These are phyloP conservation scores for Zosterops lateralis DNA, from an alignment of 2,113 vertebrate species.

Conservation along the genomic window DNA sequence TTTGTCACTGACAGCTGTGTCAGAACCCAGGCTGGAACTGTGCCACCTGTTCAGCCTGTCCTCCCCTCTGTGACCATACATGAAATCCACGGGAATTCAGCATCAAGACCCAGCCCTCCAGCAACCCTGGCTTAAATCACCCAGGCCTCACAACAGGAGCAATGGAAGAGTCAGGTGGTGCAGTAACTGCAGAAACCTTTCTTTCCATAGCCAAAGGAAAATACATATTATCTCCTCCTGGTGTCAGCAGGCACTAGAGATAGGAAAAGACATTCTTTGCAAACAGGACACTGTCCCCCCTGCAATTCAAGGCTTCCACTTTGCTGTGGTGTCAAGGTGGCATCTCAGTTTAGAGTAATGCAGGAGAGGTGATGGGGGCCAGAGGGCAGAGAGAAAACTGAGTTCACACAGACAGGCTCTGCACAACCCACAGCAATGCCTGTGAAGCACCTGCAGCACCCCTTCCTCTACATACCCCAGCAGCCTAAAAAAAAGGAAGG, in stretches of 20 bases:
- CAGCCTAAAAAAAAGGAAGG: background rate
- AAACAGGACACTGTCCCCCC: background rate
- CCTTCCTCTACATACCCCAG: background rate
- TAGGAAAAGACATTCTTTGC: background rate
- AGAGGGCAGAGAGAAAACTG: background rate
- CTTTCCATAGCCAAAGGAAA: background rate
- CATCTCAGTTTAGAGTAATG: background rate
- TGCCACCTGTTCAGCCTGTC: background rate
- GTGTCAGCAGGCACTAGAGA: background rate
- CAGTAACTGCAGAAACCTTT: background rate
- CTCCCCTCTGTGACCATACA: background rate
- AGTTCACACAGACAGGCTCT: fast-evolving
- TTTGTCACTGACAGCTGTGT: background rate
- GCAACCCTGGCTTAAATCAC: background rate
- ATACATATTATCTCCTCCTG: background rate
- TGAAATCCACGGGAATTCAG: background rate
- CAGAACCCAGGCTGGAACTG: background rate
- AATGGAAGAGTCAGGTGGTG: background rate
- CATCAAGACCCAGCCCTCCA: background rate
- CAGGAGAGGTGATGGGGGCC: background rate
- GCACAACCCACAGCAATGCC: background rate
- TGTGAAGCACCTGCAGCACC: background rate
- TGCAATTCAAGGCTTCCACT: background rate
- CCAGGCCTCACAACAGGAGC: background rate
- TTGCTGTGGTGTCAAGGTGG: background rate